Conservation (phyloP, 2,888 invertebrate genomes). For the Microdon myrmicae region DNA sequence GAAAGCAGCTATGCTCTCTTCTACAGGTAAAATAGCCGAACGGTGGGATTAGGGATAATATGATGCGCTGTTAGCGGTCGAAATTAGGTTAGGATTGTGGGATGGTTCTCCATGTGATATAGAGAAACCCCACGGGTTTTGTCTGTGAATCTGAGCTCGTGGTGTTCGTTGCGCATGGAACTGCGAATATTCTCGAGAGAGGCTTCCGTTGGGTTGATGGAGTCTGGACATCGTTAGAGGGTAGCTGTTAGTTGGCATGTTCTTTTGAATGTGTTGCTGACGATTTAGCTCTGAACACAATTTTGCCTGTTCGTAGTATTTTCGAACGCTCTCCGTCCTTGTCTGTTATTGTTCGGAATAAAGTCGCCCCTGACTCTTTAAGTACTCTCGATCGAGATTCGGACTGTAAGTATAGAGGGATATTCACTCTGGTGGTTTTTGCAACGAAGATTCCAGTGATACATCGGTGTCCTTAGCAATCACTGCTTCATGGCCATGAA, state of each 20-base stretch:
- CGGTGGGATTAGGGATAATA: too few relatives aligned
- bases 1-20: too few relatives aligned
- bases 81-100: too few relatives aligned
- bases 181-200: conserved; percentile 66
- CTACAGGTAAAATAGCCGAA: too few relatives aligned
- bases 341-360: conserved; percentile 66
- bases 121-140: conserved; percentile 58
- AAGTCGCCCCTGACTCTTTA: conserved; percentile 66
- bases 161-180: conserved; percentile 64
- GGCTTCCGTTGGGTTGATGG: conserved; percentile 64
- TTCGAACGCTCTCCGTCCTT: conserved; percentile 66
- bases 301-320: conserved; percentile 67
- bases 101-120: too few relatives aligned
- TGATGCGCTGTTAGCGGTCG: too few relatives aligned
- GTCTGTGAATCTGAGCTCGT: conserved; percentile 61
- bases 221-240: conserved; percentile 61
- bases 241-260: conserved; percentile 53
- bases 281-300: conserved; percentile 65
- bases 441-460: conserved; percentile 39
- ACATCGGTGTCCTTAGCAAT: conserved; percentile 31
- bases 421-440: conserved; percentile 59
- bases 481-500: conserved; percentile 60
- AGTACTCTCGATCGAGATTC: conserved; percentile 64
- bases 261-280: conserved; percentile 63
- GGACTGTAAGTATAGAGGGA: conserved; percentile 64